Base-by-base conservation (phyloP, 2,888 invertebrate species). In the Rhorus exstirpatorius region DNA sequence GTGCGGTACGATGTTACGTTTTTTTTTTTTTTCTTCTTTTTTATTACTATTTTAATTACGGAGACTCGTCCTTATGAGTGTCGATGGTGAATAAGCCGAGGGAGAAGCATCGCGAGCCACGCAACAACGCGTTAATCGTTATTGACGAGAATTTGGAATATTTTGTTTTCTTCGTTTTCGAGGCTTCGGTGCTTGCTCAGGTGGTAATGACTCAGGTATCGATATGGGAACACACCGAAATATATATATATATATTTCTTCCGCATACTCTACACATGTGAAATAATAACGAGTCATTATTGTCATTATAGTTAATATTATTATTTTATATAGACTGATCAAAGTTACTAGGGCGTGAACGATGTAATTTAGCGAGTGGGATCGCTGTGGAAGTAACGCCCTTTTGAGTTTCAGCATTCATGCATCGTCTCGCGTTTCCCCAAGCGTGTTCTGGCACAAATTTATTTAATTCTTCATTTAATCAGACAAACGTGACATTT, bases 171-270 rank as follows among this genome's bases (percentile, higher is more conserved):
- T n/a, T n/a, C n/a, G 55, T 75, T 55, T 24, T 79, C 51, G 46
- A 44, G 49, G 31, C 21, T 6, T 17, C 51, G n/a, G 61, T 72
- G 84, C 75, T 84, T 82, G 78, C 82, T 41, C 84, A 84, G 80
- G 61, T 83, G 84, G 38, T 78, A 78, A 78, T 83, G 77, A 83
- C 75, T 84, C 83, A 83, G 60, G 77, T 78, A 83, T 53, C 38
- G 76, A 38, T 61, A 70, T 58, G 63, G 60, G 44, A 17, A 68
- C 72, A 70, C 26, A 31, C 17, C 35, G 8, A 21, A 41, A 12
- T 55, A 55, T n/a, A n/a, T n/a, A n/a, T n/a, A 46, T 67, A 31
- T 26, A 31, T 49, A 14, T 12, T 12, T 6, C n/a, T 14, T 35
- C 35, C 60, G 35, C 44, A 17, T 44, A 46, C 46, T 21, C 60